Evolutionary conservation across 2,797 vertebrate genomes (phyloP).

Genomic region (Mycteria americana): DNA sequence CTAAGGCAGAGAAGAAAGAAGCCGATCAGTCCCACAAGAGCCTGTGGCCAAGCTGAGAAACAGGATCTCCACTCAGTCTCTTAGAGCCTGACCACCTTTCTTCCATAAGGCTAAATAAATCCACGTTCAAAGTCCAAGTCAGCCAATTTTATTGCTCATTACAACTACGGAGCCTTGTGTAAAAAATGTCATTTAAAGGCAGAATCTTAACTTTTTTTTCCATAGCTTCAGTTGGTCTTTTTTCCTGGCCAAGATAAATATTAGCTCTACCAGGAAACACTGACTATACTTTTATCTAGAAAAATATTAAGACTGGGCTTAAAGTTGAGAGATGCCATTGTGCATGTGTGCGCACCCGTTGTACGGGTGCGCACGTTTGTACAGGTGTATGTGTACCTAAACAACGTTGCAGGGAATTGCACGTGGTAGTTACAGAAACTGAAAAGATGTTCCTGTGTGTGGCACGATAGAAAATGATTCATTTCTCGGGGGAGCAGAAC

Average conservation of each 20-base stretch:
- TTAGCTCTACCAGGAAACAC: neutral
- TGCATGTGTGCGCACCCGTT: rapidly evolving
- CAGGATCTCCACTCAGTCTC: neutral
- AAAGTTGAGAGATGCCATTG: neutral
- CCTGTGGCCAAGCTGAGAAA: neutral
- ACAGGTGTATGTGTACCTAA: neutral
- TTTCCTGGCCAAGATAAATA: neutral
- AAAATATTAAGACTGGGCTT: neutral
- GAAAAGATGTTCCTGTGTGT: neutral
- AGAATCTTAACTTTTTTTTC: neutral
- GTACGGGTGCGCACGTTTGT: rapidly evolving
- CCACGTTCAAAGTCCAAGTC: neutral
- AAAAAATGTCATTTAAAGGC: neutral
- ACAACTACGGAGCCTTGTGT: neutral
- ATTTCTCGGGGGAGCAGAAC: neutral
- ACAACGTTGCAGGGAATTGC: rapidly evolving
- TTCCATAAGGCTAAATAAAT: neutral
- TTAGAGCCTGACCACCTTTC: too few species aligned
- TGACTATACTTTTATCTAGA: neutral
- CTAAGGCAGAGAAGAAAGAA: neutral
- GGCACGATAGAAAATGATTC: neutral
- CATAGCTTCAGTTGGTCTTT: neutral
- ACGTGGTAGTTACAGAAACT: rapidly evolving
- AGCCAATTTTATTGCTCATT: neutral
- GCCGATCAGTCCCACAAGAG: neutral